These are phyloP conservation scores for Morone chrysops DNA, from an alignment of 2,113 vertebrate genomes.

Conservation along the genomic window DNA sequence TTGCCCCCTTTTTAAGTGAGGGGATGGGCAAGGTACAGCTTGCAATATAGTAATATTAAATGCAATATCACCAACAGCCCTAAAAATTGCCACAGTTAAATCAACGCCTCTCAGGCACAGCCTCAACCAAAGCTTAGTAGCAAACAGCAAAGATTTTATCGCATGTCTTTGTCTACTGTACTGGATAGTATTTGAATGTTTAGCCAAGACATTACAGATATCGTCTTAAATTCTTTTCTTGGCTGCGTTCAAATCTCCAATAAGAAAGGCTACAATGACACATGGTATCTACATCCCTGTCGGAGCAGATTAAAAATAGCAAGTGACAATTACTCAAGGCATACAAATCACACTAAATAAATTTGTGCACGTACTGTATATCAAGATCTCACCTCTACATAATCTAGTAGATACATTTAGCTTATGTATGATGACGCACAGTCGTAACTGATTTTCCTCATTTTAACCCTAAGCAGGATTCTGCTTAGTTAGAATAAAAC, in stretches of 20 bases:
- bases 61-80: not conserved
- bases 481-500: conserved; percentile 1
- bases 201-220: not conserved
- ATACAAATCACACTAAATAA: conserved; percentile 55
- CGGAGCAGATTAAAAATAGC: not conserved
- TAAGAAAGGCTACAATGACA: not conserved
- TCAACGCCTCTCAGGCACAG: not conserved
- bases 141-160: not conserved
- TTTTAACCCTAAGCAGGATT: conserved; percentile 7
- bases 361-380: conserved; percentile 16
- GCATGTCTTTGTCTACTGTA: not conserved
- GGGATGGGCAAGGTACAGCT: not conserved
- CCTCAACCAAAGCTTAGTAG: not conserved
- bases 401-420: not conserved
- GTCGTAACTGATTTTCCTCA: not conserved
- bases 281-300: not conserved
- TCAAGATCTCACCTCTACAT: not conserved
- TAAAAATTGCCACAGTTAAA: not conserved
- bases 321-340: not conserved
- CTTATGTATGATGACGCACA: not conserved
- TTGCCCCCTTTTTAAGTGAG: not conserved
- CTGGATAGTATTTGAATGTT: not conserved
- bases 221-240: not conserved
- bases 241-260: not conserved
- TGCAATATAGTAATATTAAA: not conserved